Evolutionary conservation across 2,888 invertebrate species (phyloP).

Genomic region (Sphinx pinastri): DNA sequence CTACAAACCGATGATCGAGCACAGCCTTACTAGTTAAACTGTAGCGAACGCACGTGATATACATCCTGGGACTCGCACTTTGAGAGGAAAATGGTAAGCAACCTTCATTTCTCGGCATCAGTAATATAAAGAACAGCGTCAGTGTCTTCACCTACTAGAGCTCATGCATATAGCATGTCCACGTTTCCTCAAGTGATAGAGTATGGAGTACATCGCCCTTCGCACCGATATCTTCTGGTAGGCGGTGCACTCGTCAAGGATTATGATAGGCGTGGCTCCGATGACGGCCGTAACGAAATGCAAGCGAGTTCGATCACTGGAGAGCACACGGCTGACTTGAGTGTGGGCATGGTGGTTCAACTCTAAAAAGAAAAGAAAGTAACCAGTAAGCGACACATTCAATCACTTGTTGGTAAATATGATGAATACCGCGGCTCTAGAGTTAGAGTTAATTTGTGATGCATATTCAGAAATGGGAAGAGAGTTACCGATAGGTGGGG

Average conservation of each 20-base stretch:
- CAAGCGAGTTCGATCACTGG: slow-evolving; percentile 45
- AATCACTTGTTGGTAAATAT: background rate
- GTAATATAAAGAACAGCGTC: too few species aligned
- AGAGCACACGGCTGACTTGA: slow-evolving; percentile 38
- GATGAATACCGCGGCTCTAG: too few species aligned
- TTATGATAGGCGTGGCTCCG: slow-evolving; percentile 64
- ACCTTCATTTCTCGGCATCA: too few species aligned
- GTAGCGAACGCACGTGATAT: too few species aligned
- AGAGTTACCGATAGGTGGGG: too few species aligned
- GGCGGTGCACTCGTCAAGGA: slow-evolving; percentile 70
- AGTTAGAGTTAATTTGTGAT: too few species aligned
- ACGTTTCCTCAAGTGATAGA: slow-evolving; percentile 56
- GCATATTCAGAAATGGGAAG: too few species aligned
- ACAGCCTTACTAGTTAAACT: too few species aligned
- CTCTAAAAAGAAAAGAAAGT: slow-evolving; percentile 39
- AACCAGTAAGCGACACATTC: too few species aligned
- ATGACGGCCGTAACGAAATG: slow-evolving; percentile 67
- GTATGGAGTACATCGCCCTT: slow-evolving; percentile 66
- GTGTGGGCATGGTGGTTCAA: slow-evolving; percentile 38
- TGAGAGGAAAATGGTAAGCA: too few species aligned
- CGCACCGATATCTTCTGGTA: slow-evolving; percentile 61
- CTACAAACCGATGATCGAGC: too few species aligned
- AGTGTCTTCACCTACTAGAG: slow-evolving; percentile 53
- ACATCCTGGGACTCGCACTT: too few species aligned
- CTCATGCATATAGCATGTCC: slow-evolving; percentile 65